Evolutionary conservation across 1,140 invertebrate genomes (phyloP).

Genomic region (Drosophila fuyamai): DNA sequence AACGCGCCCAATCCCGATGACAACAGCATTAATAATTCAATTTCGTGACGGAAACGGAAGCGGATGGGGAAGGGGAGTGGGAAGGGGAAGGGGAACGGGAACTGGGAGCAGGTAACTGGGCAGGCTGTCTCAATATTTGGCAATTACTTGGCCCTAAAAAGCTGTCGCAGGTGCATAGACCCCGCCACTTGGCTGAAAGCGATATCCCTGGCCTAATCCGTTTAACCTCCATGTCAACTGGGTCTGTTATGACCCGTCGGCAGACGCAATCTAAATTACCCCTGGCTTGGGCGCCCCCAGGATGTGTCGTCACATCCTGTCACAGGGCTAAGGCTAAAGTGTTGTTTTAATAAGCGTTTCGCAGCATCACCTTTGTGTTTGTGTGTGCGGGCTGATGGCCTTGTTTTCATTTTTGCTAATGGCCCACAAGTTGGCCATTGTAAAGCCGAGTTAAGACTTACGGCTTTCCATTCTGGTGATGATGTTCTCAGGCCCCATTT

Average conservation of each 20-base stretch:
- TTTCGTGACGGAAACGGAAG: conserved; percentile 49
- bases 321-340: conserved; percentile 57
- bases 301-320: conserved; percentile 72
- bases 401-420: conserved; percentile 77
- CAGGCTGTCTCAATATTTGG: conserved; percentile 71
- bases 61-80: conserved; percentile 21
- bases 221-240: conserved; percentile 78
- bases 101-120: conserved; percentile 22
- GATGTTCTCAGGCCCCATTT: conserved; percentile 48
- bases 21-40: conserved; percentile 81
- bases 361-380: conserved; percentile 39
- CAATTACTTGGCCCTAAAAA: conserved; percentile 64
- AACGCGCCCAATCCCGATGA: conserved; percentile 65
- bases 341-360: conserved; percentile 80
- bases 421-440: conserved; percentile 76
- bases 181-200: conserved; percentile 63
- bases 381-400: conserved; percentile 26
- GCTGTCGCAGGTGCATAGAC: conserved; percentile 40
- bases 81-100: conserved; percentile 19
- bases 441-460: conserved; percentile 68
- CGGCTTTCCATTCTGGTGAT: conserved; percentile 51
- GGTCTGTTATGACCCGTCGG: conserved; percentile 40
- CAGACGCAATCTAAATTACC: conserved; percentile 75
- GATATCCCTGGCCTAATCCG: conserved; percentile 75
- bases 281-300: conserved; percentile 49